Base-by-base conservation (phyloP, 2,888 invertebrate species). In the Coelopa pilipes region DNA sequence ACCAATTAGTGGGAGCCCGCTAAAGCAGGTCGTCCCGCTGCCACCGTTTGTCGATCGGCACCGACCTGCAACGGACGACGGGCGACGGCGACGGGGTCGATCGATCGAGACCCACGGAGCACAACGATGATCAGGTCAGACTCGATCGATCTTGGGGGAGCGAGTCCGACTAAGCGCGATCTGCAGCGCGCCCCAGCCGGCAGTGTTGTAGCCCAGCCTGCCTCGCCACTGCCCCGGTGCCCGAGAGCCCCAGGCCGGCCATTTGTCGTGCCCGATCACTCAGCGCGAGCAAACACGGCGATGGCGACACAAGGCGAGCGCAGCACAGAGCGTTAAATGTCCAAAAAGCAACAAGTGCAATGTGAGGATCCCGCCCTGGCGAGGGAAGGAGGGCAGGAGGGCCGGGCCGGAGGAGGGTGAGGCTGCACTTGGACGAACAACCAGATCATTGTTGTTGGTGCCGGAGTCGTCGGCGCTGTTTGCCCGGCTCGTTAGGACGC, bases 221-320 rank as follows among this genome's bases (percentile, higher is more conserved):
- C 3, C 19, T 19, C 17, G 34, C 34, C 34, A 34, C 34, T 34
- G 34, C 34, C 34, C 34, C 34, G 4, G 34, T n/a, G n/a, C n/a
- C n/a, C 3, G 24, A 24, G 10, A 46, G n/a, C 15, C 24, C 15
- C 46, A 34, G 45, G 19, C 34, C 34, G 34, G 7, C 13, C 12
- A 34, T 47, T 72, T 78, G 78, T 79, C 76, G 73, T 77, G 76
- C 50, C 19, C 75, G 53, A 72, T 76, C 79, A 81, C 84, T 83
- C 84, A 84, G 83, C 75, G 83, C 83, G 80, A 79, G 77, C 78
- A 84, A 84, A 84, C 79, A 81, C 17, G 46, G 45, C n/a, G 46
- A 57, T 34, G 45, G 49, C n/a, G 45, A 7, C 46, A 34, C 34
- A 65, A 65, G 4, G 65, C 46, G 46, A 65, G 65, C 65, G 50